Evolutionary conservation across 1,140 invertebrate genomes (phyloP), one percentile per base, ranked within the genome.

Genomic region (Tetramorium parvispinum): DNA sequence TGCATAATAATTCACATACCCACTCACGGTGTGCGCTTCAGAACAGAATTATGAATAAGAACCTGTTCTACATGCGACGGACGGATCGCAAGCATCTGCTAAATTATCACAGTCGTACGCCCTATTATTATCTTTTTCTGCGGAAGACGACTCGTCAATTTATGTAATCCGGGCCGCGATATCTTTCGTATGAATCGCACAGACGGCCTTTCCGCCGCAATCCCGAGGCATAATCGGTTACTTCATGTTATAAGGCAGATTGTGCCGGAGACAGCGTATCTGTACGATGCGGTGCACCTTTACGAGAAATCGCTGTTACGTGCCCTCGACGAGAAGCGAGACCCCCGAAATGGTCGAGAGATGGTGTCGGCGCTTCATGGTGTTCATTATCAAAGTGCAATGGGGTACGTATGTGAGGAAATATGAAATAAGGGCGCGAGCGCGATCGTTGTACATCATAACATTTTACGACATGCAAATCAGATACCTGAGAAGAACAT

Each of bases 271-370:
- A 98, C 98, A 18, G 98, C 98, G 7, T 98, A 98, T 96, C 96
- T 99, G n/a, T 98, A 98, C 93, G 98, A 99, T 93, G 97, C 98
- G 2, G 97, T 98, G 65, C 97, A 97, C 95, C 96, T 98, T 43
- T 99, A 99, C 93, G 97, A 97, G 13, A 95, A 96, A 85, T 97
- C 97, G 7, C 93, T 98, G 79, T 94, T 97, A 1, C 95, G 96
- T 59, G 96, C 97, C 3, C 93, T 98, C 10, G 95, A 96, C n/a
- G 94, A 95, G 24, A 96, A 96, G 0, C 96, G 96, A 37, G 96
- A 97, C 91, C 96, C 97, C 0, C 95, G 95, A 16, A 97, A 98
- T 91, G 98, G 98, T 1, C 96, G 96, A 16, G 96, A 96, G 16
- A 96, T 98, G 85, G 96, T 98, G 59, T 95, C 96, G 57, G 95